Conservation (phyloP, 2,797 vertebrate species). For the Brachymystax lenok region DNA sequence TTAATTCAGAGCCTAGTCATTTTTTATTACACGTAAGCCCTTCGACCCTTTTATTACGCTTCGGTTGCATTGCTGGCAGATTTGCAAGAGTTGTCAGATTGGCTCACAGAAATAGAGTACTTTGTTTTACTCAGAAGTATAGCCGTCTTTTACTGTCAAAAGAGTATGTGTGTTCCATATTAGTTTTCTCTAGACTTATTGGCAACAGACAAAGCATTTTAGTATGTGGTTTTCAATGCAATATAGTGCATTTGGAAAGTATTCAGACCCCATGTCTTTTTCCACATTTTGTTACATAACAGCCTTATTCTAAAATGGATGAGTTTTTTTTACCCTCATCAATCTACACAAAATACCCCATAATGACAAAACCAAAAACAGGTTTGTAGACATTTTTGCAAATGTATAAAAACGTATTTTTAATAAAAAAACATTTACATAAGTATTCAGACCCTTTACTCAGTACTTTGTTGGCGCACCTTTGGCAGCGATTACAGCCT, state of each 20-base stretch:
- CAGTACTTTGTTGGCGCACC: too few species aligned
- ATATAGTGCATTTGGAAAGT: background rate
- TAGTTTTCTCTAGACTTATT: background rate
- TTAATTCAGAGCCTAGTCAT: slow-evolving; percentile 78
- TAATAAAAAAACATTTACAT: too few species aligned
- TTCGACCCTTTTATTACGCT: slow-evolving; percentile 71
- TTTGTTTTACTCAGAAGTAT: slow-evolving; percentile 58
- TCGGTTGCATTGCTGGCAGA: slow-evolving; percentile 71
- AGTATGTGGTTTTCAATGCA: background rate
- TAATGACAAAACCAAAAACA: too few species aligned
- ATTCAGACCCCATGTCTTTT: too few species aligned
- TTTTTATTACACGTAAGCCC: slow-evolving; percentile 73
- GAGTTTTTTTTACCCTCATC: too few species aligned
- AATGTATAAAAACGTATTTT: too few species aligned
- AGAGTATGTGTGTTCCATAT: slow-evolving; percentile 6
- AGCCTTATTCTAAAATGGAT: too few species aligned
- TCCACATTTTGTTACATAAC: too few species aligned
- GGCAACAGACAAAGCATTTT: background rate
- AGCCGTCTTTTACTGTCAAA: slow-evolving; percentile 30
- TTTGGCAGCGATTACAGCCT: too few species aligned
- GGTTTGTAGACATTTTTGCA: too few species aligned
- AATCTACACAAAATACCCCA: too few species aligned
- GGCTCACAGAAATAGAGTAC: slow-evolving; percentile 47
- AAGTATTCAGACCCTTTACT: too few species aligned
- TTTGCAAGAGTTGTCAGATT: slow-evolving; percentile 69